These are phyloP conservation scores for Prenolepis imparis DNA, from an alignment of 2,888 invertebrate genomes.

Conservation along the genomic window DNA sequence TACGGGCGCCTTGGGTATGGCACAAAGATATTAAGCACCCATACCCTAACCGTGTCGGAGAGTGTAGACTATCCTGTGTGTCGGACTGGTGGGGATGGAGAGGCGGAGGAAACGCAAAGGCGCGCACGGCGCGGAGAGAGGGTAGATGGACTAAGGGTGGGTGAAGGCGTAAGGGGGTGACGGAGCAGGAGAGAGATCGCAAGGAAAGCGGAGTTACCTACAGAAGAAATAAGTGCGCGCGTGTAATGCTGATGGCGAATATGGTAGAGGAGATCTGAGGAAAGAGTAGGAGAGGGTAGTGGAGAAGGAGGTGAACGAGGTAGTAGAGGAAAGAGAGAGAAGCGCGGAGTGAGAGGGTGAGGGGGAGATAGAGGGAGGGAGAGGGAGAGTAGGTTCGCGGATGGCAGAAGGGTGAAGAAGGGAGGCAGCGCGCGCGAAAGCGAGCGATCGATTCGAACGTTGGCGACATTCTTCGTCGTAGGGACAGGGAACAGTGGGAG, in stretches of 20 bases:
- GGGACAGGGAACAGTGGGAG: constrained; percentile 74
- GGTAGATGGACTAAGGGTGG: constrained; percentile 61
- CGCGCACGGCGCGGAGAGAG: constrained; percentile 49
- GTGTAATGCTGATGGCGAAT: constrained; percentile 84
- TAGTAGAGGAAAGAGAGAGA: constrained; percentile 47
- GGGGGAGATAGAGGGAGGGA: constrained; percentile 41
- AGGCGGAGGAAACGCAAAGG: constrained; percentile 68
- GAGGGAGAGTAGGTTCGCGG: constrained; percentile 51
- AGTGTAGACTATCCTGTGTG: constrained; percentile 62
- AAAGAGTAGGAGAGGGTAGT: constrained; percentile 68
- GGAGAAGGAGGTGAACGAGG: constrained; percentile 56
- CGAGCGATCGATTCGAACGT: constrained; percentile 83
- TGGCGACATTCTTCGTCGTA: constrained; percentile 83
- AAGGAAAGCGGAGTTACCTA: constrained; percentile 79
- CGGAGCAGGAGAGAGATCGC: constrained; percentile 69
- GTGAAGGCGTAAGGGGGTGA: constrained; percentile 66
- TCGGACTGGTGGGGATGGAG: constrained; percentile 61
- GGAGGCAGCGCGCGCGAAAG: constrained; percentile 73
- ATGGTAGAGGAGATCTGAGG: constrained; percentile 77
- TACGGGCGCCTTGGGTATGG: constrained; percentile 69
- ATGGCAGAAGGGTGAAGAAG: constrained; percentile 63
- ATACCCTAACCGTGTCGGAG: constrained; percentile 69
- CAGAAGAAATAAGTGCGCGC: constrained; percentile 84
- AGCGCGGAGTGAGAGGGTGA: constrained; percentile 40
- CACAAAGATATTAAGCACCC: constrained; percentile 76